A percentile compares a stretch with the other conserved stretches of the same genome.
Evolutionary conservation across 2,113 vertebrate species (phyloP).

Genomic region (Triplophysa dalaica): DNA sequence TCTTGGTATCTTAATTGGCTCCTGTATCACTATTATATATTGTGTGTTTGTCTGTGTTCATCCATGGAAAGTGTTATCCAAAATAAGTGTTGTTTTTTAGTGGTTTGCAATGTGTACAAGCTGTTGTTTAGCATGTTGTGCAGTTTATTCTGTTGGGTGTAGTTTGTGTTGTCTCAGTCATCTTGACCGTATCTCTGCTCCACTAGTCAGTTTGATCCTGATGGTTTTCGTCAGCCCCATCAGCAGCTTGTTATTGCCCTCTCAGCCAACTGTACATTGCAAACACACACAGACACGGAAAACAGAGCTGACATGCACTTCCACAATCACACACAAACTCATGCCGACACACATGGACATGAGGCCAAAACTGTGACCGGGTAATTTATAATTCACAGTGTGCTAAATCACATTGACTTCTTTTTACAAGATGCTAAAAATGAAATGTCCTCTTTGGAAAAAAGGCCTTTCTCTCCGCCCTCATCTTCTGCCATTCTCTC

Average conservation of each 20-base stretch:
- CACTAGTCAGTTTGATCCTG: constrained; percentile 43
- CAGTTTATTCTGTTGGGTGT: neutral
- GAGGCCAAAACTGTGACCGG: neutral
- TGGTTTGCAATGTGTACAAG: neutral
- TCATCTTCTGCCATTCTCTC: neutral
- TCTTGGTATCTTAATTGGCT: too few species aligned
- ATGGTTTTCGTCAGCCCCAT: constrained; percentile 38
- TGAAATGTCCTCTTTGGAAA: neutral
- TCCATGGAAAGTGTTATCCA: neutral
- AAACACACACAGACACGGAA: neutral
- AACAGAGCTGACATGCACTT: neutral
- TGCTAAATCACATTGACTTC: neutral
- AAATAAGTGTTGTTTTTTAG: neutral
- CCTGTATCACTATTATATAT: too few species aligned
- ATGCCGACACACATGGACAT: neutral
- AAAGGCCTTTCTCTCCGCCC: neutral
- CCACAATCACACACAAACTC: neutral
- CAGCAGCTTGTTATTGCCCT: constrained; percentile 42
- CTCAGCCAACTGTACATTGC: constrained; percentile 41
- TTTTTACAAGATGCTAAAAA: constrained; percentile 1
- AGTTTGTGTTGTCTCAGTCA: constrained; percentile 20
- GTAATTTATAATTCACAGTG: constrained; percentile 19
- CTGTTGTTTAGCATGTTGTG: neutral
- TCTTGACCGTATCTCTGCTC: constrained; percentile 25
- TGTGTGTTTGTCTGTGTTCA: neutral